Percentiles rank a stretch among this genome's conserved stretches.
phyloP scores from a whole-genome alignment of 2,888 invertebrate species.

The Eilema griseolum region DNA sequence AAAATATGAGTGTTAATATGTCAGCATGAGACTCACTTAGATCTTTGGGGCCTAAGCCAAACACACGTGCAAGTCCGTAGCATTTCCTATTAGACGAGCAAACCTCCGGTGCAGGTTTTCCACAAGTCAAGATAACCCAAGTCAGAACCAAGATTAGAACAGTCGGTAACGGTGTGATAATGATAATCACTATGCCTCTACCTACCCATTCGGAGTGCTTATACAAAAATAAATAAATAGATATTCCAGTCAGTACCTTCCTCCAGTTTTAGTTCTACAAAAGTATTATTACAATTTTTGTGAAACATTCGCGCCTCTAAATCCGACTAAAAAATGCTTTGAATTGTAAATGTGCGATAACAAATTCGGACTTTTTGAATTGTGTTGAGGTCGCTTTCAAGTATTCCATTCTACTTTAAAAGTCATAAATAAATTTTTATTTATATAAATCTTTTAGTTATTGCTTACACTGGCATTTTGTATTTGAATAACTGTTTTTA shows the following conservation, averaged over 20 bases:
- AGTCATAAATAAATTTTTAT: slow-evolving; percentile 52
- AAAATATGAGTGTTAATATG: no score
- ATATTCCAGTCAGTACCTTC: slow-evolving; percentile 7
- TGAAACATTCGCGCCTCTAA: slow-evolving; percentile 35
- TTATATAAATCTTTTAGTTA: slow-evolving; percentile 41
- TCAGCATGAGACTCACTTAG: no score
- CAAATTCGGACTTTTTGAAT: slow-evolving; percentile 46
- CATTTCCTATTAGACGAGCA: no score
- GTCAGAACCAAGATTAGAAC: no score
- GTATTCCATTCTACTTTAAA: slow-evolving; percentile 48
- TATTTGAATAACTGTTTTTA: slow-evolving; percentile 39
- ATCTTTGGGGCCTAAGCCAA: no score
- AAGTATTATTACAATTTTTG: slow-evolving; percentile 34
- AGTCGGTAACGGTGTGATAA: not conserved
- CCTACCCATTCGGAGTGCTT: not conserved
- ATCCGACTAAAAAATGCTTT: slow-evolving; percentile 41
- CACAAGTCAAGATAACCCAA: no score
- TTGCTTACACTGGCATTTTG: slow-evolving; percentile 38
- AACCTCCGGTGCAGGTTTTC: no score
- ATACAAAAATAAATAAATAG: not conserved
- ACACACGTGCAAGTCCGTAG: no score
- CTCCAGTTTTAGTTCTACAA: slow-evolving; percentile 23
- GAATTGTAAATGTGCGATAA: slow-evolving; percentile 52
- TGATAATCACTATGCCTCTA: not conserved
- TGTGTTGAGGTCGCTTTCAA: slow-evolving; percentile 52